Evolutionary conservation across 37 sponge, comb jelly and placozoan genomes (phyloP).

Genomic region (Halisarca cf. caerulea): DNA sequence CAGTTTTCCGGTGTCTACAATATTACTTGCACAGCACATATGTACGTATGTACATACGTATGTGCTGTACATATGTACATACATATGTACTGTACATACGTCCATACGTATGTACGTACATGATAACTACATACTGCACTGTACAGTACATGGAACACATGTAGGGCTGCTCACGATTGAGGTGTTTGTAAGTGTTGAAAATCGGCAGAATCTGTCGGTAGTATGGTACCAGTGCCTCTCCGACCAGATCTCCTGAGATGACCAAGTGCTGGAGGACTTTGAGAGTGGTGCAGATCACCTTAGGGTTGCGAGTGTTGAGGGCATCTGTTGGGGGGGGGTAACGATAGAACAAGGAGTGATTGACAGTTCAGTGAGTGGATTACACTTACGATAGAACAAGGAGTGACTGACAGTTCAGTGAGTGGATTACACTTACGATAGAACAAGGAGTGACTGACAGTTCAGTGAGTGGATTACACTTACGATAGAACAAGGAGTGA

Average conservation of each 20-base stretch:
- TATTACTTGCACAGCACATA: too few species aligned
- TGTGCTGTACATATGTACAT: background rate
- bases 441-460: too few species aligned
- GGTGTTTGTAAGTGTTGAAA: slow-evolving; percentile 91
- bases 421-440: too few species aligned
- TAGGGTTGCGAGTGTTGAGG: slow-evolving; percentile 84
- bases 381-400: too few species aligned
- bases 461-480: too few species aligned
- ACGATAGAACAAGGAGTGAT: too few species aligned
- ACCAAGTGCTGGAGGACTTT: slow-evolving; percentile 96
- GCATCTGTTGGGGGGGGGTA: slow-evolving; percentile 62
- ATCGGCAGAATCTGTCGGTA: slow-evolving; percentile 98
- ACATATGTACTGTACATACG: background rate
- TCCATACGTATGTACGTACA: background rate
- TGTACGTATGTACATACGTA: slow-evolving; percentile 1
- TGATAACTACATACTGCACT: background rate
- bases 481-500: too few species aligned
- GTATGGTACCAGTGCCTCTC: slow-evolving; percentile 97
- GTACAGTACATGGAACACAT: background rate
- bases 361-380: too few species aligned
- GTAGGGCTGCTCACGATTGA: slow-evolving; percentile 65
- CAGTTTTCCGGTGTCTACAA: too few species aligned
- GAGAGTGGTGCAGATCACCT: slow-evolving; percentile 92
- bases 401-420: too few species aligned
- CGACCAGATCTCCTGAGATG: slow-evolving; percentile 88